phyloP scores from a whole-genome alignment of 2,113 vertebrate genomes.

The Empidonax traillii region DNA sequence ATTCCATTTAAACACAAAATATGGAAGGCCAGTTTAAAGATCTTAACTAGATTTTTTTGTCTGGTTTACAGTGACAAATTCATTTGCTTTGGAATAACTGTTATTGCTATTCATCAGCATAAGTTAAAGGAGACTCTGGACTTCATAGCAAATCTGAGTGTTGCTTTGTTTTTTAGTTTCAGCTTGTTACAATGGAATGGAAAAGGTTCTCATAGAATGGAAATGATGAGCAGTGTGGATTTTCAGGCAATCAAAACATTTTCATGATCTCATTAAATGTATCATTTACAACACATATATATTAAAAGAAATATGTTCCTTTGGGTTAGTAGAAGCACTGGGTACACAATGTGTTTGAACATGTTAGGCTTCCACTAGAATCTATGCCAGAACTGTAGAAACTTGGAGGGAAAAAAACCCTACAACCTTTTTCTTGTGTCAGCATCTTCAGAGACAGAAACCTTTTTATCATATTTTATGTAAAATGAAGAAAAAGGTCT shows the following conservation, averaged over 20 bases:
- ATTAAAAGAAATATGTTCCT: slow-evolving; percentile 31
- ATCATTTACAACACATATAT: background rate
- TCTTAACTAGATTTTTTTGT: background rate
- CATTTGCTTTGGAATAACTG: background rate
- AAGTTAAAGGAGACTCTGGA: background rate
- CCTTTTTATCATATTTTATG: background rate
- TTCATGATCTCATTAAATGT: slow-evolving; percentile 35
- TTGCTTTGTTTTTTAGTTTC: background rate
- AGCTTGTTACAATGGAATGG: background rate
- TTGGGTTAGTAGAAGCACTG: background rate
- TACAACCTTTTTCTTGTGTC: background rate
- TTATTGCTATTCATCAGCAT: background rate
- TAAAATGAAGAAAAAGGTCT: background rate
- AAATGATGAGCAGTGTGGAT: slow-evolving; percentile 25
- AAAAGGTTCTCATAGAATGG: background rate
- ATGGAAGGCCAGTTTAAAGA: background rate
- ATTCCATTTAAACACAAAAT: background rate
- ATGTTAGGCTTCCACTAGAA: background rate
- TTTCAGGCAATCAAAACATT: slow-evolving; percentile 57
- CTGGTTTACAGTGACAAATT: background rate
- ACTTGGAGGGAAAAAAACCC: background rate
- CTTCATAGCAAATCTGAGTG: background rate
- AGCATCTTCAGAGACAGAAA: background rate
- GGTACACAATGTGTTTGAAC: slow-evolving; percentile 29
- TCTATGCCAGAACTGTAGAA: slow-evolving; percentile 36